Evolutionary conservation across 2,797 vertebrate genomes (phyloP).

Genomic region (Podargus strigoides): DNA sequence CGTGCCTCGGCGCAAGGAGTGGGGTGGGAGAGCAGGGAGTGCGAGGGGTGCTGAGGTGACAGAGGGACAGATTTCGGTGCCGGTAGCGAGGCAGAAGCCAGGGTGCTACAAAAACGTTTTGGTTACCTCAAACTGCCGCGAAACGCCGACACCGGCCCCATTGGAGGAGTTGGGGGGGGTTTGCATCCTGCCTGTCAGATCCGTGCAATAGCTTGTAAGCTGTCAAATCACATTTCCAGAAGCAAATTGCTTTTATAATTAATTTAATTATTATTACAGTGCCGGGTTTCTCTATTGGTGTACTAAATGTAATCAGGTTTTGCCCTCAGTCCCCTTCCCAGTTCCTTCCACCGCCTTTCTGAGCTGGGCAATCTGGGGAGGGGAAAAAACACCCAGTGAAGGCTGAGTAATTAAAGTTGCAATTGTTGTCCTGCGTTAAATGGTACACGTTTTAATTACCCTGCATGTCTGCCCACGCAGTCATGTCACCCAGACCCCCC

Average conservation of each 20-base stretch:
- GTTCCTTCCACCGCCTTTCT: neutral
- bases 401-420: slow-evolving; percentile 56
- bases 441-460: slow-evolving; percentile 57
- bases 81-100: too few species aligned
- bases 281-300: slow-evolving; percentile 53
- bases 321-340: slow-evolving; percentile 30
- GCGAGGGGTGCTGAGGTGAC: too few species aligned
- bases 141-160: too few species aligned
- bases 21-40: neutral
- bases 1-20: slow-evolving; percentile 27
- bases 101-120: too few species aligned
- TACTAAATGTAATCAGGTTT: slow-evolving; percentile 67
- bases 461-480: neutral
- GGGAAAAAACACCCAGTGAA: neutral
- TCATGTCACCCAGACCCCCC: neutral
- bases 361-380: neutral
- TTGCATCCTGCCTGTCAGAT: slow-evolving; percentile 8
- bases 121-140: too few species aligned
- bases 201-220: slow-evolving; percentile 24
- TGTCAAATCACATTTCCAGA: slow-evolving; percentile 60
- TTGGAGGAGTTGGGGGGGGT: too few species aligned
- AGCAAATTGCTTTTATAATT: slow-evolving; percentile 74
- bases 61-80: too few species aligned
- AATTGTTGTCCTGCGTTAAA: slow-evolving; percentile 23
- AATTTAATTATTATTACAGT: slow-evolving; percentile 70